Percentiles rank a stretch among this genome's conserved stretches.
phyloP scores from a whole-genome alignment of 2,797 vertebrate genomes.

The Synaphobranchus kaupii region DNA sequence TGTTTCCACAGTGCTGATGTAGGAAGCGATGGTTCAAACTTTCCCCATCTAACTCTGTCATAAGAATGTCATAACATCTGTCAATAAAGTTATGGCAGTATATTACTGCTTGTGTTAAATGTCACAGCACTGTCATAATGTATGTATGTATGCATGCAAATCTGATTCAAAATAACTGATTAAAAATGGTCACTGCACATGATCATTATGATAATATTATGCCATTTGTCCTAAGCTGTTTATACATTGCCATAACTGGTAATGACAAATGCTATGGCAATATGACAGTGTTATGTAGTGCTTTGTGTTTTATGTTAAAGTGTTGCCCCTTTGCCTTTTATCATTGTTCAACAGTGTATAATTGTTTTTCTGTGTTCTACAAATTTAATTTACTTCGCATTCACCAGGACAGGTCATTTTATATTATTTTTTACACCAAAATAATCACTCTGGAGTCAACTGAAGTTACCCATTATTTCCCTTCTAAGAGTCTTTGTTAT shows the following conservation, averaged over 20 bases:
- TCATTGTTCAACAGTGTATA: neutral
- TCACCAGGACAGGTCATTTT: neutral
- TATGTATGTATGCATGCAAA: neutral
- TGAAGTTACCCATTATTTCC: neutral
- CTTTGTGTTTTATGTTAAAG: no score
- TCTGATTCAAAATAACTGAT: neutral
- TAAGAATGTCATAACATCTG: neutral
- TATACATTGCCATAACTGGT: no score
- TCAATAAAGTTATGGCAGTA: neutral
- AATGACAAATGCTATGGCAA: no score
- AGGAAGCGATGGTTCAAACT: neutral
- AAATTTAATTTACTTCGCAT: neutral
- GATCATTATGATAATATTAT: neutral
- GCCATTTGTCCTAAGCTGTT: neutral
- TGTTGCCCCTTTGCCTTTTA: neutral
- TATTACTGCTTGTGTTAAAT: neutral
- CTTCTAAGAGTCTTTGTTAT: no score
- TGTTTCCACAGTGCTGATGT: constrained; percentile 1
- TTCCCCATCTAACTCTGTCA: neutral
- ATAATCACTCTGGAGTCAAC: neutral
- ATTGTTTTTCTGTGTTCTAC: neutral
- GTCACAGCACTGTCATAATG: neutral
- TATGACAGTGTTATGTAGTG: no score
- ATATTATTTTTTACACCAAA: neutral
- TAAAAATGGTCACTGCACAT: neutral